phyloP scores from a whole-genome alignment of 2,113 vertebrate genomes.

The Chauna torquata region DNA sequence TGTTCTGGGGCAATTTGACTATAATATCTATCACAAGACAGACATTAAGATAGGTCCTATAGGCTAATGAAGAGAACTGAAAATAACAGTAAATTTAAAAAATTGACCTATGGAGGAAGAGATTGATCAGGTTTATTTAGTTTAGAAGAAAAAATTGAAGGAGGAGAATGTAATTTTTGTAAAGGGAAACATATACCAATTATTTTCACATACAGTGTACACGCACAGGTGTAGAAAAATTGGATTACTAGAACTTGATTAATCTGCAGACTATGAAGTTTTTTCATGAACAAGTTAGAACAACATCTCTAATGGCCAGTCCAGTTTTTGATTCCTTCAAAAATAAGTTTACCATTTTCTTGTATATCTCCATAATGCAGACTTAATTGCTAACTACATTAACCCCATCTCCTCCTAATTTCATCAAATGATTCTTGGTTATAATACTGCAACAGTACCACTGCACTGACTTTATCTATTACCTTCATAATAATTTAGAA shows the following conservation, averaged over 20 bases:
- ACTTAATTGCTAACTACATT: not conserved
- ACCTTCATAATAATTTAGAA: not conserved
- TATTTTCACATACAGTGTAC: not conserved
- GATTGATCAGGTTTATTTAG: not conserved
- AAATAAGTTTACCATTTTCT: not conserved
- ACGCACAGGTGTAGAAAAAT: not conserved
- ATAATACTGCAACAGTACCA: not conserved
- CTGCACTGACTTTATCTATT: not conserved
- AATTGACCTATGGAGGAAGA: not conserved
- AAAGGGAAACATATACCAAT: not conserved
- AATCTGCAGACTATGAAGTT: not conserved
- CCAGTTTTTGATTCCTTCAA: not conserved
- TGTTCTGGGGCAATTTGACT: not conserved
- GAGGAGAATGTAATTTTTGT: not conserved
- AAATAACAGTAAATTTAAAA: not conserved
- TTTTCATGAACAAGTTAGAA: not conserved
- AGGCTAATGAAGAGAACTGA: not conserved
- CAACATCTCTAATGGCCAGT: not conserved
- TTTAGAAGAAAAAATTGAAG: not conserved
- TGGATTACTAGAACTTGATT: not conserved
- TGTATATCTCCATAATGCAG: not conserved
- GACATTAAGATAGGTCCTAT: not conserved
- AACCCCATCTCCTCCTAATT: not conserved
- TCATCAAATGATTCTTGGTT: not conserved
- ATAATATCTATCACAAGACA: not conserved